A percentile compares a stretch with the other conserved stretches of the same genome.
Conservation (phyloP, 2,797 vertebrate genomes). For the Dermochelys coriacea region DNA sequence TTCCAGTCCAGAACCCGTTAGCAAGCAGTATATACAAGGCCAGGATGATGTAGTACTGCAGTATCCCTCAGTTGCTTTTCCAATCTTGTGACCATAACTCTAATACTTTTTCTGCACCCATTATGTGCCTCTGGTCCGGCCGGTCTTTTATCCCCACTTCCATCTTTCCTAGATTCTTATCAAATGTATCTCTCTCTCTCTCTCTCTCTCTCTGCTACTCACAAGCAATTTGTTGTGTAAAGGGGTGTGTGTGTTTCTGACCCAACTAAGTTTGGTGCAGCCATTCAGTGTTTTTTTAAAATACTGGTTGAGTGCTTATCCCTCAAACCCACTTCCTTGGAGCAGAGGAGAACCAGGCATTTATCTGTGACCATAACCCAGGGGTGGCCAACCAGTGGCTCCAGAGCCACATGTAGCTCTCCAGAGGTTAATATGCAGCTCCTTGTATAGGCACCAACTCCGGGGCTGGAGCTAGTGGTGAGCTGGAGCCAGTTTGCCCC, state of each 20-base stretch:
- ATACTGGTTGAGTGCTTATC: accelerated
- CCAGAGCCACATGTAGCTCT: no score
- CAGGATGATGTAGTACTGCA: neutral
- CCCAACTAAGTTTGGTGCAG: neutral
- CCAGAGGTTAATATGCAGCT: no score
- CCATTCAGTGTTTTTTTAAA: neutral
- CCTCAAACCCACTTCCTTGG: accelerated
- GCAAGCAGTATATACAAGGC: neutral
- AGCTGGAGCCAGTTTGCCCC: no score
- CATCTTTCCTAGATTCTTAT: neutral
- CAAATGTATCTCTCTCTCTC: neutral
- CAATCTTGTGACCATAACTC: neutral
- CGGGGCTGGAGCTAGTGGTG: no score
- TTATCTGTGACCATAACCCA: neutral
- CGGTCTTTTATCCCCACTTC: neutral
- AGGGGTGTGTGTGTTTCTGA: neutral
- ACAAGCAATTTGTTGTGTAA: neutral
- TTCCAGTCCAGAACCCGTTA: neutral
- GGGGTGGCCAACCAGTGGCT: no score
- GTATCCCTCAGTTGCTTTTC: neutral
- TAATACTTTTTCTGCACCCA: neutral
- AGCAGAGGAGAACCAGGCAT: neutral
- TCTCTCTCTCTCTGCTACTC: neutral
- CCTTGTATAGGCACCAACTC: no score
- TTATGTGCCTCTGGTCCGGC: neutral